These are phyloP conservation scores for Sylvilagus floridanus DNA, from an alignment of 2,797 vertebrate species.

Conservation along the genomic window DNA sequence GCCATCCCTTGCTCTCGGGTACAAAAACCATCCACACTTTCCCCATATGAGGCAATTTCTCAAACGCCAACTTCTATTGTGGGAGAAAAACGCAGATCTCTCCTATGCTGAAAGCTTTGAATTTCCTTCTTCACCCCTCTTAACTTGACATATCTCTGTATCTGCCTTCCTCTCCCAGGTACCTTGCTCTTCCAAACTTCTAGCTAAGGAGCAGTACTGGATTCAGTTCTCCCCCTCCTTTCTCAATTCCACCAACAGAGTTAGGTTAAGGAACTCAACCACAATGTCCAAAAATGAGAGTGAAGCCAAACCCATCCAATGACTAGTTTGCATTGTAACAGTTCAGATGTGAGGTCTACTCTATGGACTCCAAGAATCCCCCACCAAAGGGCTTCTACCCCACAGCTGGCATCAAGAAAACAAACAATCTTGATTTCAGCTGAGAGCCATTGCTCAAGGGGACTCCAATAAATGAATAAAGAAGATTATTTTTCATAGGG, in stretches of 20 bases:
- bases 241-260: background rate
- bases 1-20: background rate
- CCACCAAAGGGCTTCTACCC: background rate
- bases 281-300: background rate
- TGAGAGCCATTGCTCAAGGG: background rate
- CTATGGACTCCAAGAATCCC: slow-evolving; percentile 10
- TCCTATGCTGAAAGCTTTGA: background rate
- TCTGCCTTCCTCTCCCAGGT: background rate
- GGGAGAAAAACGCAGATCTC: background rate
- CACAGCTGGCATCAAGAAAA: background rate
- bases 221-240: background rate
- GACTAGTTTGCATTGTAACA: slow-evolving; percentile 39
- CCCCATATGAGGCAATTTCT: slow-evolving; percentile 24
- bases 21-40: background rate
- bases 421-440: background rate
- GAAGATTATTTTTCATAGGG: background rate
- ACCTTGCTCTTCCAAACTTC: background rate
- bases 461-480: slow-evolving; percentile 11
- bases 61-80: background rate
- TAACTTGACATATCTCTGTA: background rate
- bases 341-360: background rate
- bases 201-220: background rate
- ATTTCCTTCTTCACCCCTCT: background rate
- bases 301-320: slow-evolving; percentile 25
- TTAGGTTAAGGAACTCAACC: background rate